These are phyloP conservation scores for Cebus imitator DNA, from an alignment of 2,113 vertebrate genomes.

Conservation along the genomic window DNA sequence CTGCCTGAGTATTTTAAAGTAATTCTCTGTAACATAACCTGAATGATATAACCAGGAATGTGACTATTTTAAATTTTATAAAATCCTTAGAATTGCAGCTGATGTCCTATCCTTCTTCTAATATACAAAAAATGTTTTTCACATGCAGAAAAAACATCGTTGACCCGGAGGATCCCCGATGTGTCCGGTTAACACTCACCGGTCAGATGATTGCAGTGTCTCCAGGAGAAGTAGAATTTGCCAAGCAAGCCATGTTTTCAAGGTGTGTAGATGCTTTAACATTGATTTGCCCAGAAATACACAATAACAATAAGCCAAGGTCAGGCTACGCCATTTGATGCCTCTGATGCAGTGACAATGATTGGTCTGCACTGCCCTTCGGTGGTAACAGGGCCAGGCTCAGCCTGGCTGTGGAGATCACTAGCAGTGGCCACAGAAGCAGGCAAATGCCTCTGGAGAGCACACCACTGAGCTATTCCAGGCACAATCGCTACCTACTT, in stretches of 20 bases:
- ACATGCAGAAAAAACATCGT: conserved; percentile 88
- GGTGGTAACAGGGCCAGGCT: too few species aligned
- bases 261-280: conserved; percentile 79
- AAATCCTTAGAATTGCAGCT: neutral
- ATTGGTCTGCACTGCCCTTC: neutral
- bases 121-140: conserved; percentile 58
- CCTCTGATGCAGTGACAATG: neutral
- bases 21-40: neutral
- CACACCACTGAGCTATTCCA: neutral
- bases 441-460: neutral
- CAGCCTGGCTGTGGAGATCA: rapidly evolving
- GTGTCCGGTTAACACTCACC: conserved; percentile 89
- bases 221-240: conserved; percentile 89
- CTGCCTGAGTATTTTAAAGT: neutral
- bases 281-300: neutral
- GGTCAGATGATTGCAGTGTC: conserved; percentile 90
- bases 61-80: neutral
- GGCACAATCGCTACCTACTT: rapidly evolving
- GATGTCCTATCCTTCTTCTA: neutral
- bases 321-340: neutral
- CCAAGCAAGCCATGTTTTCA: conserved; percentile 90
- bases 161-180: conserved; percentile 91
- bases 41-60: neutral
- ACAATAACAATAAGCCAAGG: neutral
- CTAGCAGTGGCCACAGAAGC: neutral